Percentiles rank a stretch among this genome's conserved stretches.
Evolutionary conservation across 2,797 vertebrate species (phyloP).

Genomic region (Caiman crocodilus): DNA sequence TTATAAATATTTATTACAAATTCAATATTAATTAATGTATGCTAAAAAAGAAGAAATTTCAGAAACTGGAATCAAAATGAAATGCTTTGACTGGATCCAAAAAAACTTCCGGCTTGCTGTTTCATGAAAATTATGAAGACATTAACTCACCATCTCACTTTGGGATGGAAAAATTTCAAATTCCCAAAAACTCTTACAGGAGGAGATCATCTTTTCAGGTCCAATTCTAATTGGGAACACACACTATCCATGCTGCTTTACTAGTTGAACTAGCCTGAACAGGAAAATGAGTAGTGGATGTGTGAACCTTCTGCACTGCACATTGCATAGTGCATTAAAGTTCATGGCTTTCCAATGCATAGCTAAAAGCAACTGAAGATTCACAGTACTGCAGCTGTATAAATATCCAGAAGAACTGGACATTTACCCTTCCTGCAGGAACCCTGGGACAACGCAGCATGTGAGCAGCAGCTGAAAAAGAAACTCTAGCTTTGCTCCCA

Average conservation of each 20-base stretch:
- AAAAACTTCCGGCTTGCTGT: not conserved
- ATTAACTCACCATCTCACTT: not conserved
- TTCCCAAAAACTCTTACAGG: rapidly evolving
- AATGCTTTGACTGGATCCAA: not conserved
- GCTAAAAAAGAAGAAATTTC: no score
- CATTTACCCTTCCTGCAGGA: not conserved
- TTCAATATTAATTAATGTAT: no score
- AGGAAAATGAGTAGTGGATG: not conserved
- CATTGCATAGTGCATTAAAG: rapidly evolving
- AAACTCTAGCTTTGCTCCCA: not conserved
- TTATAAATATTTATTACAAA: no score
- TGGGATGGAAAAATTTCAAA: not conserved
- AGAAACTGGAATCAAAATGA: not conserved
- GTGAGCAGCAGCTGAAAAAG: rapidly evolving
- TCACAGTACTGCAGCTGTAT: conserved; percentile 26
- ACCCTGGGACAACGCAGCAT: conserved; percentile 25
- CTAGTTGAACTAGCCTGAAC: not conserved
- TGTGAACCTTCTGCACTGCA: not conserved
- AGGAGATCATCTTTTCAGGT: conserved; percentile 30
- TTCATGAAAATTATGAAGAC: not conserved
- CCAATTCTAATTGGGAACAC: not conserved
- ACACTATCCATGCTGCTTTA: not conserved
- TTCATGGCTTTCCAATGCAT: conserved; percentile 54
- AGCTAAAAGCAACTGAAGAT: not conserved
- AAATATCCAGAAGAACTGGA: conserved; percentile 33